Percentiles rank a stretch among this genome's conserved stretches.
Conservation (phyloP, 2,888 invertebrate genomes). For the Drosophila greeni region DNA sequence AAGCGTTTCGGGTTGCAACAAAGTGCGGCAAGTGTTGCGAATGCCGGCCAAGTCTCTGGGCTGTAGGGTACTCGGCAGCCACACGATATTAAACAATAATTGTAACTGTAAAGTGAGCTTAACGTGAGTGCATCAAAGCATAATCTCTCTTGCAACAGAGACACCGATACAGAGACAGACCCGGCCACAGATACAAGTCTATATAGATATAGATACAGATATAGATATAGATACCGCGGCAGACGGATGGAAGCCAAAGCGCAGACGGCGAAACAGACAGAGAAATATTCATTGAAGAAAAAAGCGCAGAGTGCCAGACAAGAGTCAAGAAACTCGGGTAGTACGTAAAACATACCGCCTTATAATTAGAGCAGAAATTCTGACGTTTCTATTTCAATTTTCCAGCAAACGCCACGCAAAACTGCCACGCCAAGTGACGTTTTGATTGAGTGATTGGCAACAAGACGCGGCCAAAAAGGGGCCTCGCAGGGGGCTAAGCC, state of each 20-base stretch:
- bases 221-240: constrained; percentile 34
- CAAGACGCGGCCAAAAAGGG: constrained; percentile 54
- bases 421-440: constrained; percentile 76
- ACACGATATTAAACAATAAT: constrained; percentile 73
- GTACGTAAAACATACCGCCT: constrained; percentile 76
- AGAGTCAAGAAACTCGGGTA: constrained; percentile 69
- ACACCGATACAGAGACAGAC: constrained; percentile 35
- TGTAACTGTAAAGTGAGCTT: constrained; percentile 73
- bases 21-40: constrained; percentile 64
- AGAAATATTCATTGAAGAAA: constrained; percentile 52
- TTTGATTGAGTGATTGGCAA: constrained; percentile 79
- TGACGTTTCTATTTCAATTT: constrained; percentile 79
- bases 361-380: constrained; percentile 79
- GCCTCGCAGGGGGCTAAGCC: constrained; percentile 22
- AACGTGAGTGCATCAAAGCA: constrained; percentile 76
- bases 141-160: constrained; percentile 71
- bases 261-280: constrained; percentile 50
- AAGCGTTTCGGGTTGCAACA: constrained; percentile 53
- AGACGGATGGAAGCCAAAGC: constrained; percentile 41
- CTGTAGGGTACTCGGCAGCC: constrained; percentile 57
- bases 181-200: constrained; percentile 38
- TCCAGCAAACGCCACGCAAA: constrained; percentile 75
- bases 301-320: constrained; percentile 32
- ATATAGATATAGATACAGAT: constrained; percentile 29
- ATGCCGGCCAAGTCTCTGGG: constrained; percentile 43